Percentiles rank a stretch among this genome's conserved stretches.
phyloP scores from a whole-genome alignment of 2,888 invertebrate species.

The Harpalus rubripes region DNA sequence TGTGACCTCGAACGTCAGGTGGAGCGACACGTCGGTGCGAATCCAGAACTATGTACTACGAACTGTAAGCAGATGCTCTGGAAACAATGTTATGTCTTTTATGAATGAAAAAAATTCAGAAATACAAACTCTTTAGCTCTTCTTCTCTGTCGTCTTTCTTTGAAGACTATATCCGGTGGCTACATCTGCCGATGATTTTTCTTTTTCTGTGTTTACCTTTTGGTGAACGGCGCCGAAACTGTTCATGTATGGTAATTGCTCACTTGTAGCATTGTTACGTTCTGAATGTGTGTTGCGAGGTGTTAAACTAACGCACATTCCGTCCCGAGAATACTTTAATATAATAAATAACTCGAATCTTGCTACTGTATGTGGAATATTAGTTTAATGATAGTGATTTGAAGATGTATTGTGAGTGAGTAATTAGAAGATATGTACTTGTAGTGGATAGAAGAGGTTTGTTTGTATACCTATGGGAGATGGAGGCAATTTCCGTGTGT shows the following conservation, averaged over 20 bases:
- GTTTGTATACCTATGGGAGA: neutral
- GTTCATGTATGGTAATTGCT: slow-evolving; percentile 44
- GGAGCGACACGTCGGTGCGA: too few species aligned
- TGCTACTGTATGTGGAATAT: slow-evolving; percentile 32
- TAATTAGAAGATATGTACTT: slow-evolving; percentile 21
- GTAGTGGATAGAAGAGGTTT: neutral
- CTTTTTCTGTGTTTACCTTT: slow-evolving; percentile 23
- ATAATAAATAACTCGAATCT: slow-evolving; percentile 41
- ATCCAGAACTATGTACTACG: too few species aligned
- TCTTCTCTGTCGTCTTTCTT: too few species aligned
- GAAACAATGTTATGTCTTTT: too few species aligned
- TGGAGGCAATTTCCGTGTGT: slow-evolving; percentile 19
- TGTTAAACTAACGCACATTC: slow-evolving; percentile 49
- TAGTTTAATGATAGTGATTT: slow-evolving; percentile 42
- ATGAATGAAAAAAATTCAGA: too few species aligned
- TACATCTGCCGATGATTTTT: slow-evolving; percentile 10
- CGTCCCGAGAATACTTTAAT: slow-evolving; percentile 20
- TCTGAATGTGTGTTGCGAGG: slow-evolving; percentile 22
- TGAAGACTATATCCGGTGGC: too few species aligned
- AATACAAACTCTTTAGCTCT: too few species aligned
- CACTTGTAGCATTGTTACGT: slow-evolving; percentile 30
- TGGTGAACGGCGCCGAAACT: slow-evolving; percentile 17
- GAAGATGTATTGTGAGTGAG: slow-evolving; percentile 36
- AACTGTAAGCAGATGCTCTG: too few species aligned
- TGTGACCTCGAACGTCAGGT: too few species aligned